Evolutionary conservation across 2,797 vertebrate species (phyloP).

Genomic region (Takifugu ocellatus): DNA sequence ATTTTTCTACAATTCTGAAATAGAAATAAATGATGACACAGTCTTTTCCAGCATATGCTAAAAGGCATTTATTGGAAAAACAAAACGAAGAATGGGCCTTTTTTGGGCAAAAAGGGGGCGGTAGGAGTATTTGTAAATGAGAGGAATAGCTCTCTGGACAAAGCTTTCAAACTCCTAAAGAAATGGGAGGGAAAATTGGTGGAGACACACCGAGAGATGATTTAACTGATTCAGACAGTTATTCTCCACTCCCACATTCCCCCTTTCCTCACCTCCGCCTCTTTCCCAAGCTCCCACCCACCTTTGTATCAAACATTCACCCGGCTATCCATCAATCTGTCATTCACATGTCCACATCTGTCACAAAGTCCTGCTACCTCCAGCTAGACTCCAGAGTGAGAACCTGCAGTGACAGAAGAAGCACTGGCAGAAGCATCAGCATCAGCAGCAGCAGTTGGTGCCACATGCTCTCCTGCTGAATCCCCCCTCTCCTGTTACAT

Average conservation of each 20-base stretch:
- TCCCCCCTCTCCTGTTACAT: constrained; percentile 54
- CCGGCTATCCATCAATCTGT: constrained; percentile 22
- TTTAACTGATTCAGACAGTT: constrained; percentile 39
- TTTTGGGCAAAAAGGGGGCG: too few relatives aligned
- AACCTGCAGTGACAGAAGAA: constrained; percentile 15
- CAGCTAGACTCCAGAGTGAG: constrained; percentile 1
- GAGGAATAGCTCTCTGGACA: too few relatives aligned
- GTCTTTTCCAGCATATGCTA: constrained; percentile 9
- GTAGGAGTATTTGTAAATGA: too few relatives aligned
- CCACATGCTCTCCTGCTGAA: constrained; percentile 43
- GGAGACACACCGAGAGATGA: constrained; percentile 31
- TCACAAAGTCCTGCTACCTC: constrained; percentile 10
- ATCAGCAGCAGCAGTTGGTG: constrained; percentile 22
- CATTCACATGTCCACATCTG: constrained; percentile 18
- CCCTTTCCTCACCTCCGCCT: constrained; percentile 25
- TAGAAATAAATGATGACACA: too few relatives aligned
- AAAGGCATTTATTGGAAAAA: constrained; percentile 10
- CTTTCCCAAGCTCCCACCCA: constrained; percentile 11
- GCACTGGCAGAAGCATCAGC: constrained; percentile 6
- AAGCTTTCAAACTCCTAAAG: neutral
- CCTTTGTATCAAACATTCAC: constrained; percentile 31
- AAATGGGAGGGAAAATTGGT: neutral
- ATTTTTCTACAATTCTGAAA: too few relatives aligned
- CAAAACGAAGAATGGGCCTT: too few relatives aligned
- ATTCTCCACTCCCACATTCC: constrained; percentile 45